A percentile compares a stretch with the other conserved stretches of the same genome.
Evolutionary conservation across 1,140 invertebrate species (phyloP).

Genomic region (Coenobita brevimanus): DNA sequence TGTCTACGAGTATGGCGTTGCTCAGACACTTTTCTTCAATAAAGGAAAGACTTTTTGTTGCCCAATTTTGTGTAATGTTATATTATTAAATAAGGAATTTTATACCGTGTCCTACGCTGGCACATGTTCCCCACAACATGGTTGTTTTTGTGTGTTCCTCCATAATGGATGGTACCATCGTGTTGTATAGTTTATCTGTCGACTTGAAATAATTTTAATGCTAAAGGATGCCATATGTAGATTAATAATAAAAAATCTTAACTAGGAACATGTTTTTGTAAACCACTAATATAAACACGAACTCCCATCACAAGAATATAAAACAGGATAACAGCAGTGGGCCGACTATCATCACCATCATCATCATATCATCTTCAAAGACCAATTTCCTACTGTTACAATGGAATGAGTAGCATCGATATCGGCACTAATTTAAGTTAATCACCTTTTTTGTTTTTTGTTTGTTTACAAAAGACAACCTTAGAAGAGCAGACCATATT

Average conservation of each 20-base stretch:
- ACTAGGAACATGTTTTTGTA: constrained; percentile 35
- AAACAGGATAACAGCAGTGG: neutral
- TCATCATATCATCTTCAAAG: no score
- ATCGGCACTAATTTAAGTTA: no score
- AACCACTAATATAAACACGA: no score
- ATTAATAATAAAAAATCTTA: constrained; percentile 67
- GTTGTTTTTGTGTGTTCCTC: constrained; percentile 65
- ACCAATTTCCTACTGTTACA: no score
- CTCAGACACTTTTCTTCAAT: constrained; percentile 61
- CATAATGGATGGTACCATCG: constrained; percentile 64
- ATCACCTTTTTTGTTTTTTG: no score
- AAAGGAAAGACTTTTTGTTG: constrained; percentile 65
- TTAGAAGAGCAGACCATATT: no score
- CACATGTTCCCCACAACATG: constrained; percentile 46
- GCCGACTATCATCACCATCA: no score
- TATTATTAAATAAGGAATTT: constrained; percentile 65
- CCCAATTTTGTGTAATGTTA: constrained; percentile 60
- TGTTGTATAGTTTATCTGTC: constrained; percentile 67
- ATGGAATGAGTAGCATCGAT: no score
- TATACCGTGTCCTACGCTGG: constrained; percentile 52
- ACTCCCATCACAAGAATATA: neutral
- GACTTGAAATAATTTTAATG: constrained; percentile 67
- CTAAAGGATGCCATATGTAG: constrained; percentile 67
- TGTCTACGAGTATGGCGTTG: constrained; percentile 58
- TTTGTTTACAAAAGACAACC: no score